Conservation (phyloP, 2,797 vertebrate genomes). For the Myotis vivesi region DNA sequence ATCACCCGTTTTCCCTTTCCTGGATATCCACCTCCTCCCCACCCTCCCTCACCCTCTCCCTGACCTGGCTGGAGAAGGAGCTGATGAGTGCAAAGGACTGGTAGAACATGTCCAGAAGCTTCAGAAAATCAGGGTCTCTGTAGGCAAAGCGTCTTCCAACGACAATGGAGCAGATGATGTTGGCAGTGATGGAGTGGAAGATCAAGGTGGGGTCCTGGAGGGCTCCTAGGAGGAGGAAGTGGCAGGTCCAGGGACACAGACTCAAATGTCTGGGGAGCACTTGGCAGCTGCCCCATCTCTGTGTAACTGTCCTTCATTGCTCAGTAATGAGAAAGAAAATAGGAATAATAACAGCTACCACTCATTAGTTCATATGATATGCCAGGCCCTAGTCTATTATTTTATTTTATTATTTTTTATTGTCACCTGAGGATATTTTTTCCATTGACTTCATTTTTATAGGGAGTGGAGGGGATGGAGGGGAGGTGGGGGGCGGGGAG, state of each 20-base stretch:
- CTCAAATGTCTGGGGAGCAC: neutral
- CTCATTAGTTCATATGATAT: rapidly evolving
- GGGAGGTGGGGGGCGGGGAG: too few relatives aligned
- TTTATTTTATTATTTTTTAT: too few relatives aligned
- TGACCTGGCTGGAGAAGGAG: constrained; percentile 69
- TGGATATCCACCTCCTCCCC: neutral
- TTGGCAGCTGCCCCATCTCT: neutral
- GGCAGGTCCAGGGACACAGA: neutral
- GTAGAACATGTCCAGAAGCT: constrained; percentile 71
- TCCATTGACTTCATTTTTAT: too few relatives aligned
- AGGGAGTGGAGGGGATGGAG: too few relatives aligned
- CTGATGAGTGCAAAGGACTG: neutral
- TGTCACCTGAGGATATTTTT: too few relatives aligned
- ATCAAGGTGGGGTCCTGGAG: constrained; percentile 42
- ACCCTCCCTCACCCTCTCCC: neutral
- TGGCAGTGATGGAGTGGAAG: constrained; percentile 69
- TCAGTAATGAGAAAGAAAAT: neutral
- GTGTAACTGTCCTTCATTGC: neutral
- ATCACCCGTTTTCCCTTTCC: too few relatives aligned
- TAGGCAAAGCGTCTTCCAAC: constrained; percentile 82
- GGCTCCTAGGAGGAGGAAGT: neutral
- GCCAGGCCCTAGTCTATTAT: neutral
- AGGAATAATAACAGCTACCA: rapidly evolving
- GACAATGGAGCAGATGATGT: constrained; percentile 83
- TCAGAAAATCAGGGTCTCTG: constrained; percentile 76